Evolutionary conservation across 2,797 vertebrate genomes (phyloP).

Genomic region (Poliocrania exsul): DNA sequence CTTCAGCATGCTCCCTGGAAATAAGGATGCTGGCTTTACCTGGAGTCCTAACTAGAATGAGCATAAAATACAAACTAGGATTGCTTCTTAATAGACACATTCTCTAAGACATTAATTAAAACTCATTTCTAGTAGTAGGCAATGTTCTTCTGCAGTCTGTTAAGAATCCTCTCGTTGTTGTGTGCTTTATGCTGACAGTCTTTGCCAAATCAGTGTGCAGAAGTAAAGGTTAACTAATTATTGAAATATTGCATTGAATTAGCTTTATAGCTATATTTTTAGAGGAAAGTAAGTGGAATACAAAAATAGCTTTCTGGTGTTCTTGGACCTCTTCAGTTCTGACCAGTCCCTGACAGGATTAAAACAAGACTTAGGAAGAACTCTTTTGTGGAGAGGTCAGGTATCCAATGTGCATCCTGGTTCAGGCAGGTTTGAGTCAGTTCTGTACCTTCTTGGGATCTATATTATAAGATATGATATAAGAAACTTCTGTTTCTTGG

Average conservation of each 20-base stretch:
- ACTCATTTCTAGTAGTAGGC: not conserved
- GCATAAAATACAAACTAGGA: not conserved
- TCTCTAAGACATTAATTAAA: not conserved
- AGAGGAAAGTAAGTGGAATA: not conserved
- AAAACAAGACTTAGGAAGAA: not conserved
- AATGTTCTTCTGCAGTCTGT: not conserved
- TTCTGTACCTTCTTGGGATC: not conserved
- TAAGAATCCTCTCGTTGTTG: not conserved
- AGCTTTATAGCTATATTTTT: not conserved
- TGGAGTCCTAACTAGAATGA: not conserved
- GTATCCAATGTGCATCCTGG: not conserved
- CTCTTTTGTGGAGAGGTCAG: not conserved
- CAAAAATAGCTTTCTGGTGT: not conserved
- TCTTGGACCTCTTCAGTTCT: not conserved
- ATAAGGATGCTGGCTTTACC: not conserved
- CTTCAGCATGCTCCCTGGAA: constrained; percentile 7
- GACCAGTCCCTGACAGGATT: not conserved
- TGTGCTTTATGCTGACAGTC: not conserved
- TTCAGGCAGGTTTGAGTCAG: not conserved
- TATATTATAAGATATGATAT: not conserved
- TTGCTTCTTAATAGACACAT: not conserved
- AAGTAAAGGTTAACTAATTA: not conserved
- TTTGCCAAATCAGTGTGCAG: not conserved
- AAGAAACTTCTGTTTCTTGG: not conserved
- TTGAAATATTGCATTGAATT: not conserved